Evolutionary conservation across 2,888 invertebrate species (phyloP), one percentile per base, ranked within the genome.

Genomic region (Drosophila borealis): DNA sequence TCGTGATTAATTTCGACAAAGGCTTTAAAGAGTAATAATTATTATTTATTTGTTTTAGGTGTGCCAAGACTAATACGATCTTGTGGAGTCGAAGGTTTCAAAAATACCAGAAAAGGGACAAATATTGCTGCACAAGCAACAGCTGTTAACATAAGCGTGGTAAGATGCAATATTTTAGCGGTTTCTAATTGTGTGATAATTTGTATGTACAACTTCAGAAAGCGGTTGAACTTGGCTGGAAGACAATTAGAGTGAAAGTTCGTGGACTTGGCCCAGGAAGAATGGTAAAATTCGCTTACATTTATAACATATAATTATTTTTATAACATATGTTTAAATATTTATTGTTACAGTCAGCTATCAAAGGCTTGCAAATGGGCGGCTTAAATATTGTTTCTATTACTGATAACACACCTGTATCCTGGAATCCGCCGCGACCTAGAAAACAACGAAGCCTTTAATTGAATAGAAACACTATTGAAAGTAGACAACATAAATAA

Each of bases 71-170:
- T 96, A 10, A 93, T 95, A 19, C 93, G 95, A 41, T 96, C 96
- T 0, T 96, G 97, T 93, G 98, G 98, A 1, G 94, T 96, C 81
- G 98, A 98, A 91, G 99, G 99, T 5, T 99, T 98, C 90, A 98
- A 98, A 93, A 97, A 98, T 92, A 95, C 98, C 0, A 95, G 96
- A 81, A 99, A 99, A 92, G 98, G 98, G 70, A 99, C 99, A 4
- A 98, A 98, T 91, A 96, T 99, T 88, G 99, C 99, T 41, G 99
- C 98, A 2, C 98, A 99, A 93, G 97, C 98, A 11, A 97, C 98
- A 25, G 98, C 97, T 25, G 95, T 98, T 59, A 95, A 94, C 64
- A 93, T 98, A 81, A 96, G 96, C 77, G 93, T 93, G 65, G 97
- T 97, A 93, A 93, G 94, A 10, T 37, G 0, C 3, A 3, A 1